phyloP scores from a whole-genome alignment of 2,888 invertebrate species.

The Melitaea athalia region DNA sequence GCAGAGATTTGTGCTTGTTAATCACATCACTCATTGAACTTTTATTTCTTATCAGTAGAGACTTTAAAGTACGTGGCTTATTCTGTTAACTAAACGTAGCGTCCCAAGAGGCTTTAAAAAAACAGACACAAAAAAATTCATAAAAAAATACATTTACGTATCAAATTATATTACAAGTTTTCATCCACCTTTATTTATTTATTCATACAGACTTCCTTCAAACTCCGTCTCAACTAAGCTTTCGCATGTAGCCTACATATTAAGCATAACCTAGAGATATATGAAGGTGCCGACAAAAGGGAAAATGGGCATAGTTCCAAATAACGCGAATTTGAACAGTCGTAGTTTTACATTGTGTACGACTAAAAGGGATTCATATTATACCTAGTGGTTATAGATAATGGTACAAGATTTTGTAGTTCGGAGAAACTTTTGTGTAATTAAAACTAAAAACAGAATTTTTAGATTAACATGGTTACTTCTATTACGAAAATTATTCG shows the following conservation, averaged over 20 bases:
- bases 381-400: constrained; percentile 17
- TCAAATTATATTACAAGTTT: no score
- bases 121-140: background rate
- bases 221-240: background rate
- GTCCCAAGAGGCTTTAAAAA: no score
- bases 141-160: no score
- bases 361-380: constrained; percentile 2
- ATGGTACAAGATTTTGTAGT: constrained; percentile 24
- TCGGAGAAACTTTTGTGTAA: background rate
- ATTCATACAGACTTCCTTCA: background rate
- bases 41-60: no score
- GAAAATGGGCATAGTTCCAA: constrained; percentile 31
- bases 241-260: constrained; percentile 2
- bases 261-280: background rate
- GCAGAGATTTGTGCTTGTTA: no score
- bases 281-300: constrained; percentile 18
- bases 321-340: background rate
- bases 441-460: no score
- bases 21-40: no score
- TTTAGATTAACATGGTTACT: no score
- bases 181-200: no score
- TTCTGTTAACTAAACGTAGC: no score
- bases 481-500: no score
- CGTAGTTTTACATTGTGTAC: background rate
- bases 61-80: no score